Conservation (phyloP, 2,797 vertebrate genomes). For the Denticeps clupeoides region DNA sequence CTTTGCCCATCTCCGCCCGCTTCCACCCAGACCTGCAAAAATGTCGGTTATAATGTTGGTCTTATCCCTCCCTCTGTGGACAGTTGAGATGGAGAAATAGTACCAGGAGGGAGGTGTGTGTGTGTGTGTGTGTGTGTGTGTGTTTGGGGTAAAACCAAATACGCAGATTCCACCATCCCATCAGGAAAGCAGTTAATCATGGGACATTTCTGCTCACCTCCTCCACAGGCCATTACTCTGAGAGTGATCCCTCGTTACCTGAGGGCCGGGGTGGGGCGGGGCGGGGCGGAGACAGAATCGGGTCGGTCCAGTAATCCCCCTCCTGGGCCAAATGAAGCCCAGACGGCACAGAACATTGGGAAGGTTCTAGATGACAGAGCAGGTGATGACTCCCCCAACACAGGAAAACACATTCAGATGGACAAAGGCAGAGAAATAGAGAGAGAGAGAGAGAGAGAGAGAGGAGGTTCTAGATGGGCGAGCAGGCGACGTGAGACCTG, state of each 20-base stretch:
- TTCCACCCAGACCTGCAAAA: too few species aligned
- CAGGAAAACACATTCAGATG: neutral
- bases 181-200: neutral
- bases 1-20: too few species aligned
- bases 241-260: neutral
- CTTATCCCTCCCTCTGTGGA: constrained; percentile 1
- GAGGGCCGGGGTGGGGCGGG: neutral
- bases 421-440: neutral
- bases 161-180: too few species aligned
- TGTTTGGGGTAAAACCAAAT: too few species aligned
- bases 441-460: neutral
- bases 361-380: neutral
- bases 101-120: too few species aligned
- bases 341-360: neutral
- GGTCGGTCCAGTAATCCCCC: neutral
- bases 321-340: too few species aligned
- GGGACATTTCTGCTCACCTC: neutral
- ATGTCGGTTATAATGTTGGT: too few species aligned
- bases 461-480: neutral
- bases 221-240: neutral
- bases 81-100: neutral
- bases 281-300: neutral
- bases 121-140: too few species aligned
- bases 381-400: neutral
- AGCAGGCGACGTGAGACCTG: too few species aligned